Conservation (phyloP, 2,113 vertebrate genomes). For the Elgaria multicarinata region DNA sequence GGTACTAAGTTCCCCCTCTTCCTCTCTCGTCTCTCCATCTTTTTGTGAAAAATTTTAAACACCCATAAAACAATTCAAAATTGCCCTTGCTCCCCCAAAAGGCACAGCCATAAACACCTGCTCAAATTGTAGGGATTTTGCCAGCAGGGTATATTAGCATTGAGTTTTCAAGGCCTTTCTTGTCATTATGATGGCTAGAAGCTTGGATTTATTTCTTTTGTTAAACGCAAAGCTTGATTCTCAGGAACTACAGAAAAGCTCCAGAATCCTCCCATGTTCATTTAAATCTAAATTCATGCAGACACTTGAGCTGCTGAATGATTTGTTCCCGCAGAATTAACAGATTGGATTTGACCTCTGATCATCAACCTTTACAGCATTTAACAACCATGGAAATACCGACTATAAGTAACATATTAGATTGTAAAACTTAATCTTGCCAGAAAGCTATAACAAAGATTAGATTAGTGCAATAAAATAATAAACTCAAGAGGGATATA, state of each 20-base stretch:
- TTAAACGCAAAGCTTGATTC: background rate
- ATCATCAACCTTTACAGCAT: background rate
- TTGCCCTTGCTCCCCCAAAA: background rate
- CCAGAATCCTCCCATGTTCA: too few relatives aligned
- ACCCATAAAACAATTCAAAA: background rate
- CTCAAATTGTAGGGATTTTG: background rate
- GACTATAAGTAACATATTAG: constrained; percentile 12
- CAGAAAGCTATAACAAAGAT: constrained; percentile 7
- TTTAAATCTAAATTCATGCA: background rate
- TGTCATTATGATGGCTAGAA: background rate
- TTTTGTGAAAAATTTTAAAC: background rate
- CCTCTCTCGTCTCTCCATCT: too few relatives aligned
- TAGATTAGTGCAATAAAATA: constrained; percentile 24
- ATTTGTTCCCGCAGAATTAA: background rate
- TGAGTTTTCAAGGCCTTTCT: background rate
- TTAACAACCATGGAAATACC: constrained; percentile 32
- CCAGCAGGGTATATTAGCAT: background rate
- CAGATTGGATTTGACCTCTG: constrained; percentile 38
- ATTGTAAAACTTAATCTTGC: constrained; percentile 39
- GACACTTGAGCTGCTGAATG: background rate
- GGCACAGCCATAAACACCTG: background rate
- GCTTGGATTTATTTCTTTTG: background rate
- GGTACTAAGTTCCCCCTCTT: too few relatives aligned
- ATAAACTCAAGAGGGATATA: background rate
- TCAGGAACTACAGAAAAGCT: background rate